Conservation (phyloP, 2,113 vertebrate species). For the Gavia stellata region DNA sequence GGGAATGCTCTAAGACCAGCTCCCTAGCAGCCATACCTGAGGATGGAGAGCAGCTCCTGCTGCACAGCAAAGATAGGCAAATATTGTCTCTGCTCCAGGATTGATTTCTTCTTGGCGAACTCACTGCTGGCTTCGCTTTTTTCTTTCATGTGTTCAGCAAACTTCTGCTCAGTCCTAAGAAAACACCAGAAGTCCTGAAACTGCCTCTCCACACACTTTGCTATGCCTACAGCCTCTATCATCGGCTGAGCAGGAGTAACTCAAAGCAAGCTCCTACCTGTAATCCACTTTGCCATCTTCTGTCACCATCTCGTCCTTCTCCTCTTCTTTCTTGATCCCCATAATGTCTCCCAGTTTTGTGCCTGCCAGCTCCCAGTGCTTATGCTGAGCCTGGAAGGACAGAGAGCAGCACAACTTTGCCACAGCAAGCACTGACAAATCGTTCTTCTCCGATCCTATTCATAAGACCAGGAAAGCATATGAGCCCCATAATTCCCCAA, state of each 20-base stretch:
- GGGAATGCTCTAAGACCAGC: background rate
- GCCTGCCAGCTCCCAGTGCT: slow-evolving; percentile 98
- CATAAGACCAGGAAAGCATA: background rate
- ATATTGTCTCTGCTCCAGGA: slow-evolving; percentile 95
- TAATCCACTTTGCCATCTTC: slow-evolving; percentile 97
- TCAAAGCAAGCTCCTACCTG: slow-evolving; percentile 70
- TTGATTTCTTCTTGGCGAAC: slow-evolving; percentile 92
- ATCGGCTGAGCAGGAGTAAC: background rate
- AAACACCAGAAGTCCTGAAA: background rate
- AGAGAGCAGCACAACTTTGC: background rate
- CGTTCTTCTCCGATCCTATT: background rate
- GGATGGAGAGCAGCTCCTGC: slow-evolving; percentile 94
- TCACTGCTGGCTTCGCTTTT: slow-evolving; percentile 93
- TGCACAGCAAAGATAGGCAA: slow-evolving; percentile 96
- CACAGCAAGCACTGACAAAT: background rate
- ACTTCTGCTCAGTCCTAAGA: slow-evolving; percentile 92
- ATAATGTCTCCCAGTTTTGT: slow-evolving; percentile 98
- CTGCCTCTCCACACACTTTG: background rate
- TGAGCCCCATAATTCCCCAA: background rate
- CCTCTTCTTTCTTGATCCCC: slow-evolving; percentile 93
- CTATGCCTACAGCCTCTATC: fast-evolving
- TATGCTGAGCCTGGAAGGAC: slow-evolving; percentile 89
- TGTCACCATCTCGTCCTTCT: slow-evolving; percentile 75
- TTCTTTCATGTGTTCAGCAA: slow-evolving; percentile 97
- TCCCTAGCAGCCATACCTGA: slow-evolving; percentile 75